Evolutionary conservation across 1,140 invertebrate species (phyloP).

Genomic region (Tetragnatha versicolor): DNA sequence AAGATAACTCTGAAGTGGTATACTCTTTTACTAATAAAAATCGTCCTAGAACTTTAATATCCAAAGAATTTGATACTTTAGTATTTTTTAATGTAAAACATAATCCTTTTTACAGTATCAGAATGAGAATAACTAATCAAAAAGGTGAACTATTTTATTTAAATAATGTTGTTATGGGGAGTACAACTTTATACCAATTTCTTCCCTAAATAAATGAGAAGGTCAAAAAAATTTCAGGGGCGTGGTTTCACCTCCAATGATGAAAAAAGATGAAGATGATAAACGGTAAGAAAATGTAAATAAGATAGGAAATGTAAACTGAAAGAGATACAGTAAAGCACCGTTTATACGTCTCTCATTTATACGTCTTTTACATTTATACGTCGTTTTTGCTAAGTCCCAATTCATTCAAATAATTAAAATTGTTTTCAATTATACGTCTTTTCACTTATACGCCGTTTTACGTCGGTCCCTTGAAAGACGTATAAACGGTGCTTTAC

Average conservation of each 20-base stretch:
- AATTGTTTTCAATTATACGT: too few relatives aligned
- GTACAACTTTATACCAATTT: not conserved
- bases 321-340: too few relatives aligned
- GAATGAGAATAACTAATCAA: conserved; percentile 18
- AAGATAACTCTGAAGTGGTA: not conserved
- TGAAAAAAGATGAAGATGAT: not conserved
- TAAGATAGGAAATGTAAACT: too few relatives aligned
- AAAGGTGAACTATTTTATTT: not conserved
- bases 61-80: not conserved
- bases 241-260: not conserved
- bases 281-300: not conserved
- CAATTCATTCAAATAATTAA: too few relatives aligned
- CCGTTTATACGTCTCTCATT: too few relatives aligned
- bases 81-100: not conserved
- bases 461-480: too few relatives aligned
- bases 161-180: not conserved
- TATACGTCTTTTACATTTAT: too few relatives aligned
- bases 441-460: too few relatives aligned
- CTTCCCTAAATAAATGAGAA: not conserved
- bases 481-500: too few relatives aligned
- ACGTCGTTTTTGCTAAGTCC: too few relatives aligned
- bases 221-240: not conserved
- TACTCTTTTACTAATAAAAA: not conserved
- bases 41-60: not conserved
- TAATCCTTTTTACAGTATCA: not conserved